Evolutionary conservation across 2,113 vertebrate genomes (phyloP).

Genomic region (Cynocephalus volans): DNA sequence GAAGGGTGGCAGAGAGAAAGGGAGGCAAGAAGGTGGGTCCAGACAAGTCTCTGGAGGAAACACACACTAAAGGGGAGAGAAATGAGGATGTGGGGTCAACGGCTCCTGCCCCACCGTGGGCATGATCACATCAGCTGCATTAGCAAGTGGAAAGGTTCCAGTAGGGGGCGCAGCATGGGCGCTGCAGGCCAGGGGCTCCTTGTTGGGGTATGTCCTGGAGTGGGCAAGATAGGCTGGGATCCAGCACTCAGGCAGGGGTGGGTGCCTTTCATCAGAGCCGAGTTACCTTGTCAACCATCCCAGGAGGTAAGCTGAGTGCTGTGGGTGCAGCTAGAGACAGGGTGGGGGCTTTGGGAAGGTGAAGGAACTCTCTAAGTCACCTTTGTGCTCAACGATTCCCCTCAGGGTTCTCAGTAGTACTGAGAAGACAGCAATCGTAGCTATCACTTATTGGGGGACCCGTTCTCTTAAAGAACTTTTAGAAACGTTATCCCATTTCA

Average conservation of each 20-base stretch:
- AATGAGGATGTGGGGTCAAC: neutral
- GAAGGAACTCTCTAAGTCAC: neutral
- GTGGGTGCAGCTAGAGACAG: neutral
- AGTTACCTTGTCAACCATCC: neutral
- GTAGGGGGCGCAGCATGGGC: neutral
- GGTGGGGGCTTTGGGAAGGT: neutral
- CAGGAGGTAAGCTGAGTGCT: neutral
- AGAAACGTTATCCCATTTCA: neutral
- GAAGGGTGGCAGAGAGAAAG: neutral
- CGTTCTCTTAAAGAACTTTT: neutral
- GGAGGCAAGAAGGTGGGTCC: neutral
- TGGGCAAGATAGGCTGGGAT: neutral
- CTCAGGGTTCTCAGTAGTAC: neutral
- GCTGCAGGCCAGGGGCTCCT: neutral
- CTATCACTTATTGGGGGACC: neutral
- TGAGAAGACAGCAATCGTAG: neutral
- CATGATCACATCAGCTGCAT: neutral
- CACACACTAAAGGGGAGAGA: neutral
- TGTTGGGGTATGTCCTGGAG: neutral
- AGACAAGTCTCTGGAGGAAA: neutral
- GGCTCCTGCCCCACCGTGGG: neutral
- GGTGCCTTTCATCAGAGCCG: neutral
- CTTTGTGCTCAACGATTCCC: neutral
- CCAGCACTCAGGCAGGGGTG: fast-evolving
- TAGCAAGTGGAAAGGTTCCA: fast-evolving